Conservation (phyloP, 2,888 invertebrate genomes). For the Sinhomidia bicolor region DNA sequence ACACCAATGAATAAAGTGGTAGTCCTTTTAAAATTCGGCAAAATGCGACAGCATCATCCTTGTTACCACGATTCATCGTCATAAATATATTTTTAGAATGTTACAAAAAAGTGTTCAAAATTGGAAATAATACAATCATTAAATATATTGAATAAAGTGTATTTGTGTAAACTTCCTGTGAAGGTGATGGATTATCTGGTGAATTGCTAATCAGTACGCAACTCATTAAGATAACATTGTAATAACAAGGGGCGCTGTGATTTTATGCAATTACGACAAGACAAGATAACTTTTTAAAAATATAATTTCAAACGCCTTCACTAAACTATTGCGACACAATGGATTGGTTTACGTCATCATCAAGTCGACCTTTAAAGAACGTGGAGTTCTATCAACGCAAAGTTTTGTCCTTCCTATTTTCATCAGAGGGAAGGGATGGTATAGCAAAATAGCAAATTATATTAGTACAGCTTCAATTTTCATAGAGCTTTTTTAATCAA, state of each 20-base stretch:
- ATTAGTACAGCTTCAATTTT: background rate
- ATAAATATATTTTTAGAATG: too few species aligned
- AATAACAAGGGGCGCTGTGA: background rate
- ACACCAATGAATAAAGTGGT: background rate
- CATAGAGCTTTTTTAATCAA: too few species aligned
- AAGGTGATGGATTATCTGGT: background rate
- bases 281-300: background rate
- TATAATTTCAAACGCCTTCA: too few species aligned
- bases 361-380: constrained; percentile 54
- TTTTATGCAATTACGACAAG: background rate
- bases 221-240: background rate
- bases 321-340: constrained; percentile 28
- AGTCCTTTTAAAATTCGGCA: too few species aligned
- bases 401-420: constrained; percentile 58
- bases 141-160: too few species aligned
- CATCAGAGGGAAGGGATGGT: constrained; percentile 72
- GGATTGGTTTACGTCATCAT: constrained; percentile 63
- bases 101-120: too few species aligned
- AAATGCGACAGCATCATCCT: too few species aligned
- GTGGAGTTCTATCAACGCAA: constrained; percentile 71
- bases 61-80: too few species aligned
- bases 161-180: constrained; percentile 21
- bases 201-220: background rate
- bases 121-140: too few species aligned
- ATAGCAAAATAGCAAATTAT: constrained; percentile 6